Percentiles rank a stretch among this genome's conserved stretches.
phyloP scores from a whole-genome alignment of 2,888 invertebrate species.

The Drosophila ustulata region DNA sequence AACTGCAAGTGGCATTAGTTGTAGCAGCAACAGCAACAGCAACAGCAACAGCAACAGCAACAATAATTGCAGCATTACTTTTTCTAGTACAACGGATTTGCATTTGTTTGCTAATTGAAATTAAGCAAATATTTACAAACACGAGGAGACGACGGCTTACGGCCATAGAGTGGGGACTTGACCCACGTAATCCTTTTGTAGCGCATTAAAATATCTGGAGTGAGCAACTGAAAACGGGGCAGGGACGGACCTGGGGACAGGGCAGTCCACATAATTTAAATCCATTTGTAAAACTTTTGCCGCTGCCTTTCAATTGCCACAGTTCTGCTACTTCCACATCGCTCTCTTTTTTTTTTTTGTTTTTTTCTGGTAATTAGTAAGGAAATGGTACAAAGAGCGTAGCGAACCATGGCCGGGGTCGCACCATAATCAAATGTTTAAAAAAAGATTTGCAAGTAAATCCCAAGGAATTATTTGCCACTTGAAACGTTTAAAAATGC shows the following conservation, averaged over 20 bases:
- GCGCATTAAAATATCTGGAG: constrained; percentile 61
- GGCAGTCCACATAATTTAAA: constrained; percentile 74
- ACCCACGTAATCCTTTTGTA: constrained; percentile 85
- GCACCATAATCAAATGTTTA: constrained; percentile 72
- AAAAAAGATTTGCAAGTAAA: constrained; percentile 78
- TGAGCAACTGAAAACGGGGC: constrained; percentile 4
- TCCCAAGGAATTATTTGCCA: constrained; percentile 81
- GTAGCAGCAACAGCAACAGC: constrained; percentile 41
- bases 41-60: constrained; percentile 20
- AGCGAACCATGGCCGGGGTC: constrained; percentile 24
- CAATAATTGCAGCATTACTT: constrained; percentile 54
- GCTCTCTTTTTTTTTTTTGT: background rate
- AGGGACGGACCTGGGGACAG: background rate
- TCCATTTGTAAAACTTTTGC: constrained; percentile 78
- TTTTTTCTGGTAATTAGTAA: constrained; percentile 70
- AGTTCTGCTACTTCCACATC: constrained; percentile 30
- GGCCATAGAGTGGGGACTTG: constrained; percentile 36
- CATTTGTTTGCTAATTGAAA: constrained; percentile 81
- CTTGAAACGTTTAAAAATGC: constrained; percentile 83
- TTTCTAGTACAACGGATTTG: constrained; percentile 72
- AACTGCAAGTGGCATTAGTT: constrained; percentile 79
- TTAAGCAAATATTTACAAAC: constrained; percentile 75
- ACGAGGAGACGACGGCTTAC: constrained; percentile 27
- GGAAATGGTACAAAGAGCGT: constrained; percentile 42
- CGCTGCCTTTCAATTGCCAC: constrained; percentile 66